Conservation (phyloP, 2,797 vertebrate species). For the Ficedula albicollis region DNA sequence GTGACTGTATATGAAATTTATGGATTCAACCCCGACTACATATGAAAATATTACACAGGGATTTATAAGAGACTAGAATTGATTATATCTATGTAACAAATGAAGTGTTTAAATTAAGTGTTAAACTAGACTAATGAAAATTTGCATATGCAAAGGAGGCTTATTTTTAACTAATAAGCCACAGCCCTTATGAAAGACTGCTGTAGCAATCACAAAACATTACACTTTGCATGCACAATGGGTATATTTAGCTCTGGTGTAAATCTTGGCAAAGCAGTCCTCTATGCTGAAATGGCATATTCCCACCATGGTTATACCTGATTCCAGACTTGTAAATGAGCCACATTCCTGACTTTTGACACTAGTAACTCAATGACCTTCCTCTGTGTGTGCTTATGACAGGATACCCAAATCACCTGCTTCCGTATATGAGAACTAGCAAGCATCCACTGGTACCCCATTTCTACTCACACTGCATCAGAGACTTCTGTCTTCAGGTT, state of each 20-base stretch:
- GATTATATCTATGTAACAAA: not conserved
- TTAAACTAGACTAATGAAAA: not conserved
- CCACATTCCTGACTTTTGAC: not conserved
- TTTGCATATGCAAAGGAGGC: not conserved
- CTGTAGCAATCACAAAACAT: not conserved
- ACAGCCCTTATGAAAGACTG: not conserved
- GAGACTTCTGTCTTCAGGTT: not conserved
- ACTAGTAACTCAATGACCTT: not conserved
- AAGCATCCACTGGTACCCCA: not conserved
- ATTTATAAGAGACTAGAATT: not conserved
- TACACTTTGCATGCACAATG: not conserved
- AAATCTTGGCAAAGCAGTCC: not conserved
- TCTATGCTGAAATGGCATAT: not conserved
- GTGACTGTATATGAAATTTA: not conserved
- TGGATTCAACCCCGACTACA: not conserved
- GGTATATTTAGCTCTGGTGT: not conserved
- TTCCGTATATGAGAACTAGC: not conserved
- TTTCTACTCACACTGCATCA: not conserved
- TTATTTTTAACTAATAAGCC: not conserved
- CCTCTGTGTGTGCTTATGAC: rapidly evolving
- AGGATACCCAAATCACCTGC: not conserved
- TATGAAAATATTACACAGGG: not conserved
- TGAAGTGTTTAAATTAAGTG: not conserved
- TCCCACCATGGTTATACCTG: rapidly evolving
- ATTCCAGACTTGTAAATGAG: not conserved